Evolutionary conservation across 2,797 vertebrate species (phyloP).

Genomic region (Brotula barbata): DNA sequence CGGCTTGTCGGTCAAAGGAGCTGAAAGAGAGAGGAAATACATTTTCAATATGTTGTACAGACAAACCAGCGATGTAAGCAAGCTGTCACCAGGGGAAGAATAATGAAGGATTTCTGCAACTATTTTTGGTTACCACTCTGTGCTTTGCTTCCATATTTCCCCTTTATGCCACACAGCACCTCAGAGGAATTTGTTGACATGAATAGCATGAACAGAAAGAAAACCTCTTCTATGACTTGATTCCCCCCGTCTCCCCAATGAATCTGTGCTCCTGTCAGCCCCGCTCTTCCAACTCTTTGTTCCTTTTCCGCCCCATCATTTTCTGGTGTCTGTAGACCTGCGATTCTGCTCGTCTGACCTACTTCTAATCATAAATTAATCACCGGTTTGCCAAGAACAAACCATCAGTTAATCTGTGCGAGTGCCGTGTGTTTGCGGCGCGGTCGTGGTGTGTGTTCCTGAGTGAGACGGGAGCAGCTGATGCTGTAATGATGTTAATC

Average conservation of each 20-base stretch:
- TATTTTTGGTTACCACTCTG: conserved; percentile 2
- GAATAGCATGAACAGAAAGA: background rate
- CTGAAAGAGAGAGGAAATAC: conserved; percentile 76
- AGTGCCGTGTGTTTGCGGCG: conserved; percentile 55
- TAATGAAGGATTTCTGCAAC: background rate
- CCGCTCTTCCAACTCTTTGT: background rate
- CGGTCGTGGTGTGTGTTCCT: conserved; percentile 36
- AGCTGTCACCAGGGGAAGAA: background rate
- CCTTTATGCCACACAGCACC: conserved; percentile 1
- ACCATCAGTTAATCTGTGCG: conserved; percentile 48
- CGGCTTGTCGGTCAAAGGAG: conserved; percentile 95
- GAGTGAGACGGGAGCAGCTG: conserved; percentile 58
- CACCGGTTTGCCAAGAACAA: conserved; percentile 51
- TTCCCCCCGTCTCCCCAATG: background rate
- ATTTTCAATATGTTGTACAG: conserved; percentile 19
- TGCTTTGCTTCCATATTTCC: conserved; percentile 10
- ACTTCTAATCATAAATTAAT: conserved; percentile 58
- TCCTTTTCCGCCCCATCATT: conserved; percentile 14
- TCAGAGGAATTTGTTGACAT: conserved; percentile 19
- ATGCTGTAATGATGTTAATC: conserved; percentile 71
- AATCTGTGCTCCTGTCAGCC: conserved; percentile 6
- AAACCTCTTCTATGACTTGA: conserved; percentile 1
- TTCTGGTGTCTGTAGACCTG: conserved; percentile 35
- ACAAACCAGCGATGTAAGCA: conserved; percentile 9
- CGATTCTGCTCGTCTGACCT: conserved; percentile 37